Percentiles rank a stretch among this genome's conserved stretches.
Conservation (phyloP, 2,113 vertebrate species). For the Myiopsitta monachus region DNA sequence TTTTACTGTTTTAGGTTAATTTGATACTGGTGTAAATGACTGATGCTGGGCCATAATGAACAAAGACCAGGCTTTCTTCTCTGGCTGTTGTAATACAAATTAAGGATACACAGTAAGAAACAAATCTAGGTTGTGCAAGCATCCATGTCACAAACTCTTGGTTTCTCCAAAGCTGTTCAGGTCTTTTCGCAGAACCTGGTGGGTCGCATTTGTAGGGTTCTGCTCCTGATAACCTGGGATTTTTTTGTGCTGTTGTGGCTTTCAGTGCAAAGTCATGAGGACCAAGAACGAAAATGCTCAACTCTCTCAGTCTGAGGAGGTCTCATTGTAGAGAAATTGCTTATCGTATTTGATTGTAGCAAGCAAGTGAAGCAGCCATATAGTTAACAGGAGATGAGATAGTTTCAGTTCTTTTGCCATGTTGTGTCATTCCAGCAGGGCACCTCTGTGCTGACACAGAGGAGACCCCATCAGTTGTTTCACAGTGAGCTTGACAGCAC, state of each 20-base stretch:
- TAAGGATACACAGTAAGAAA: neutral
- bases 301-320: neutral
- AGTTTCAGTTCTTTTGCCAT: neutral
- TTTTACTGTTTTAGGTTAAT: neutral
- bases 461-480: neutral
- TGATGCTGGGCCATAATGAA: neutral
- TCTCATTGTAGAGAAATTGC: neutral
- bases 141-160: neutral
- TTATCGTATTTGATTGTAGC: neutral
- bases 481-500: fast-evolving
- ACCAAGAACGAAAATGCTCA: neutral
- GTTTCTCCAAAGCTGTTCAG: neutral
- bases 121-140: neutral
- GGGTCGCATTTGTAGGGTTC: neutral
- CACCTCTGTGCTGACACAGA: neutral
- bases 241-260: neutral
- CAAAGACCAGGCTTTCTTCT: neutral
- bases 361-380: fast-evolving
- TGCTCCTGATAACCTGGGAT: neutral
- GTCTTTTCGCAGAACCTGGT: neutral
- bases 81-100: neutral
- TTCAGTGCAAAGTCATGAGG: neutral
- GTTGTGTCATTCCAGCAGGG: neutral
- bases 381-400: neutral
- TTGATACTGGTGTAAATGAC: neutral